These are phyloP conservation scores for Chorisops tibialis DNA, from an alignment of 2,888 invertebrate species.

Conservation along the genomic window DNA sequence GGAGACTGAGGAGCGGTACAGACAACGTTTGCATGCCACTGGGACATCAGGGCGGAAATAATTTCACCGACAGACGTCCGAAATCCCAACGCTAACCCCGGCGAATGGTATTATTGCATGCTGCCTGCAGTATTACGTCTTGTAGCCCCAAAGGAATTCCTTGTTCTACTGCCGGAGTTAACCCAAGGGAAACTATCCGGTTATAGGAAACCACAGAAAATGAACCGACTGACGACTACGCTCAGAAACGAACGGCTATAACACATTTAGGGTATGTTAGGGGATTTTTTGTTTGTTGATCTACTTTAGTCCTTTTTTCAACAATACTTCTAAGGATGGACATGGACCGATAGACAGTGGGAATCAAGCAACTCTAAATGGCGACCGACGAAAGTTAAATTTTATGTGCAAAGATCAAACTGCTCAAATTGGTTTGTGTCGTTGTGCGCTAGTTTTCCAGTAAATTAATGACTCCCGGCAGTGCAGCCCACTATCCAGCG, in stretches of 20 bases:
- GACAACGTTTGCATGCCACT: conserved; percentile 26
- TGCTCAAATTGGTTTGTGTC: conserved; percentile 18
- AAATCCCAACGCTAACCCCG: conserved; percentile 22
- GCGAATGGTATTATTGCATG: conserved; percentile 22
- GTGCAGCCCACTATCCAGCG: background rate
- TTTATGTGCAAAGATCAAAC: conserved; percentile 11
- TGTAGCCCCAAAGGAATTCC: conserved; percentile 29
- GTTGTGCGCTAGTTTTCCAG: background rate
- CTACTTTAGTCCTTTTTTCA: too few species aligned
- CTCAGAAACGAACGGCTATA: too few species aligned
- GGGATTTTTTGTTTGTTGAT: too few species aligned
- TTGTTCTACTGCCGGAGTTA: background rate
- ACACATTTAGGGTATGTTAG: too few species aligned
- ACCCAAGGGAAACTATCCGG: too few species aligned
- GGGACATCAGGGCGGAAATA: conserved; percentile 29
- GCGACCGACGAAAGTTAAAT: background rate
- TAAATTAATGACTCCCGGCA: background rate
- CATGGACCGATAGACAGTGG: too few species aligned
- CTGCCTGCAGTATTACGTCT: conserved; percentile 26
- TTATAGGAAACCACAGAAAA: too few species aligned
- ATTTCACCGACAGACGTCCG: conserved; percentile 30
- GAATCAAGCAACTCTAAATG: too few species aligned
- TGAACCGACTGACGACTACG: too few species aligned
- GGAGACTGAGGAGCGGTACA: too few species aligned
- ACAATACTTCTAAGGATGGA: too few species aligned